Conservation (phyloP, 2,797 vertebrate genomes). For the Amphiprion clarkii region DNA sequence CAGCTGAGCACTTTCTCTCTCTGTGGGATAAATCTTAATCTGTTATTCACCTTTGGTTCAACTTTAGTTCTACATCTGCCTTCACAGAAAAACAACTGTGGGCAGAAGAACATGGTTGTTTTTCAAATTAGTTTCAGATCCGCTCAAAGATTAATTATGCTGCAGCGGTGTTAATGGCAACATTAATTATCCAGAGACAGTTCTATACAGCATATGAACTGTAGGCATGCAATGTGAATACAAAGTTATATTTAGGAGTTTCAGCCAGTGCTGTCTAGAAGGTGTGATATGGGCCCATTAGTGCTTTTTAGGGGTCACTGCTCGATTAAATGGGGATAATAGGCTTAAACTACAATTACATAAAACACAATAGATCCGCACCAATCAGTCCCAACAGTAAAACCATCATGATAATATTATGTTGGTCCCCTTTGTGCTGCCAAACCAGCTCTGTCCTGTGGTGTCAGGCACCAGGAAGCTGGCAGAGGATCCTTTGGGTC, state of each 20-base stretch:
- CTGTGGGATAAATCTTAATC: constrained; percentile 17
- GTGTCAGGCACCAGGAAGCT: too few relatives aligned
- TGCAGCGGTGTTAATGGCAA: not conserved
- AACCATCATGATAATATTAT: too few relatives aligned
- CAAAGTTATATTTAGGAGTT: constrained; percentile 2
- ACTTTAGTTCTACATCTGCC: not conserved
- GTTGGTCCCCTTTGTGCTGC: too few relatives aligned
- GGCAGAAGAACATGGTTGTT: not conserved
- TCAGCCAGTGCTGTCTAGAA: not conserved
- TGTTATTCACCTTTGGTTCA: not conserved
- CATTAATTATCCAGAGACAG: constrained; percentile 16
- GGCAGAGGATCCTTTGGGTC: too few relatives aligned
- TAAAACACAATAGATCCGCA: too few relatives aligned
- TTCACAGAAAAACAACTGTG: not conserved
- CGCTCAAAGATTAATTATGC: constrained; percentile 5
- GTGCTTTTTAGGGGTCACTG: not conserved
- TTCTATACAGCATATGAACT: not conserved
- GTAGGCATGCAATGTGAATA: not conserved
- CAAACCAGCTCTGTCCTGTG: too few relatives aligned
- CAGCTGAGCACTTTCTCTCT: constrained; percentile 2
- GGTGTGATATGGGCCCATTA: not conserved
- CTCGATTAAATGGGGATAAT: too few relatives aligned
- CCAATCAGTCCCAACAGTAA: too few relatives aligned
- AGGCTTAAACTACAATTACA: too few relatives aligned
- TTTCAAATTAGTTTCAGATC: constrained; percentile 9